Evolutionary conservation across 37 sponge, comb jelly and placozoan genomes (phyloP), one percentile per base, ranked within the genome.

Genomic region (Hexactinellida sp.): DNA sequence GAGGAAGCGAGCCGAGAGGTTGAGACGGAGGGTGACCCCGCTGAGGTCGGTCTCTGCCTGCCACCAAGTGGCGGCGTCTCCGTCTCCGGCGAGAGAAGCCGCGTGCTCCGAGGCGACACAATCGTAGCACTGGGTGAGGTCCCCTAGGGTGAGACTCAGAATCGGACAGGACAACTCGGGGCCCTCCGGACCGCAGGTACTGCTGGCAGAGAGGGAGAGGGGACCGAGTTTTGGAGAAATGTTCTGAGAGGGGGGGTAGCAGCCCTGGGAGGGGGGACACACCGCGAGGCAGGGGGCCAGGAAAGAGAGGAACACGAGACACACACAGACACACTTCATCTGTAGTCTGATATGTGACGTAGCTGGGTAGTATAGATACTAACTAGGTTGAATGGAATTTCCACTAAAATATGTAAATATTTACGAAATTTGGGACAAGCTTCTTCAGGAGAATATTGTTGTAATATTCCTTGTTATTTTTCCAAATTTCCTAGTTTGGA

Each of bases 11-110:
- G 52, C 35, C 35, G 54, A 52, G 54, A 54, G 38, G 36, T 54
- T 54, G 36, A 37, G 85, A 0, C 54, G 38, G 9, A 9, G 85
- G 28, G 32, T 32, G 0, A 28, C 85, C 0, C 5, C 37, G 37
- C 54, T 63, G 24, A 55, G 85, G 76, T 85, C 93, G 38, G 35
- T 89, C 21, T 37, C 86, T 13, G 90, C 87, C 84, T 91, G 91
- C 95, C 95, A 94, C 90, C 89, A 92, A 0, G 95, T 89, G 36
- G 0, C 36, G 0, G 28, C 9, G 38, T 85, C 39, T 35, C 83
- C 86, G 84, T 94, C 95, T 34, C 83, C 88, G 24, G 86, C 85
- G 0, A 85, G 38, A n/a, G 86, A 19, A 16, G 84, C 55, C 24
- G 86, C 85, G 55, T 89, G 91, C 9, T 89, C 38, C 0, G 76